Evolutionary conservation across 2,113 vertebrate species (phyloP).

Genomic region (Aythya baeri): DNA sequence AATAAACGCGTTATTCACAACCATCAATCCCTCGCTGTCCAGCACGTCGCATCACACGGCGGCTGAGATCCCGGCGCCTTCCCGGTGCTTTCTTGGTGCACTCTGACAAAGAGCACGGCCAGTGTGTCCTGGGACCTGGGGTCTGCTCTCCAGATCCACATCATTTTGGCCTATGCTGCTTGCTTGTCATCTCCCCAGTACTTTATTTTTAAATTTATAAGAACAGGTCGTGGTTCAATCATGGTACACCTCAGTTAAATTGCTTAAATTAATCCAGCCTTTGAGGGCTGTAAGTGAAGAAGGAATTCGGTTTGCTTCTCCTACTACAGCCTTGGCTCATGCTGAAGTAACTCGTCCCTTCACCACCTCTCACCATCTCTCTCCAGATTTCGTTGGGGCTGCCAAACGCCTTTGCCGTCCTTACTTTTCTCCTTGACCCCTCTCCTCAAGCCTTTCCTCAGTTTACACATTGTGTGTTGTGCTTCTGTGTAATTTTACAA

Average conservation of each 20-base stretch:
- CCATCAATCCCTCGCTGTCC: neutral
- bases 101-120: neutral
- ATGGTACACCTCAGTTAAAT: neutral
- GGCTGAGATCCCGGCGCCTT: neutral
- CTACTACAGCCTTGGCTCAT: neutral
- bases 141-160: neutral
- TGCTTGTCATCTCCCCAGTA: neutral
- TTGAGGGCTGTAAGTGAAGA: neutral
- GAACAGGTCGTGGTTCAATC: neutral
- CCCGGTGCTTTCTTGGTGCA: neutral
- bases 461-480: neutral
- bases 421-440: slow-evolving; percentile 10
- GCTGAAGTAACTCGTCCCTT: neutral
- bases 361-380: neutral
- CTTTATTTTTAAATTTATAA: neutral
- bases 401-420: neutral
- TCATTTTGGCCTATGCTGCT: neutral
- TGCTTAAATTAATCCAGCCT: neutral
- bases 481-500: neutral
- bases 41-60: fast-evolving
- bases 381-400: neutral
- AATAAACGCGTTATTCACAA: slow-evolving; percentile 11
- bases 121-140: neutral
- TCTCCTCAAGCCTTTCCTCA: neutral
- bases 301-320: neutral